Evolutionary conservation across 64 coral and sea anemone genomes (phyloP), one percentile per base, ranked within the genome.

Genomic region (Montipora foliosa): DNA sequence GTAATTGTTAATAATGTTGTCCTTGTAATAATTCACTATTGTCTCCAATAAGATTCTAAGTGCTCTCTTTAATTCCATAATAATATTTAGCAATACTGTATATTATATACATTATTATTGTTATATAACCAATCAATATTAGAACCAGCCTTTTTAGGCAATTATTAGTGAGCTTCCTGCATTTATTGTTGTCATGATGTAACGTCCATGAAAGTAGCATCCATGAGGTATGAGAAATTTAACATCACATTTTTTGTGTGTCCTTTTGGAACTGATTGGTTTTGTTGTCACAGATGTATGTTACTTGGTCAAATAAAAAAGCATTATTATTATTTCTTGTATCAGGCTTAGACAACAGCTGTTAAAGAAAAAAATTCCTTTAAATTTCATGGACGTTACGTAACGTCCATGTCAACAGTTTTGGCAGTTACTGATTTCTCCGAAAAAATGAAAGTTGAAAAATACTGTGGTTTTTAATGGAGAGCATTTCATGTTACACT

Each of bases 401-500:
- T 70, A 70, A 16, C 20, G 9, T 70, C 67, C 67, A 21, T 70
- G 67, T 70, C 67, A 70, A 70, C 67, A 70, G 67, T 70, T 70
- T 70, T 70, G 67, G 2, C 67, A 70, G 67, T 70, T 70, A 70
- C 67, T 19, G 15, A 70, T 70, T 70, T 70, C 67, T 70, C 67
- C 20, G 67, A 70, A 70, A 70, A 70, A 70, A 70, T 70, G 67
- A 1, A 5, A 70, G 67, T 71, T 71, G 15, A 17, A 71, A 71
- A 71, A 71, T 71, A 71, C 67, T 71, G 67, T 71, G 5, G 67
- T 71, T 71, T 71, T 71, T 22, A 71, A 71, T n/a, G n/a, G n/a
- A n/a, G n/a, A n/a, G n/a, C 67, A 17, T 71, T 71, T 71, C 67
- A 71, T 22, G 67, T 71, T 71, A 71, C 67, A 22, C 22, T 71